Evolutionary conservation across 2,888 invertebrate species (phyloP), one percentile per base, ranked within the genome.

Genomic region (Rhingia rostrata): DNA sequence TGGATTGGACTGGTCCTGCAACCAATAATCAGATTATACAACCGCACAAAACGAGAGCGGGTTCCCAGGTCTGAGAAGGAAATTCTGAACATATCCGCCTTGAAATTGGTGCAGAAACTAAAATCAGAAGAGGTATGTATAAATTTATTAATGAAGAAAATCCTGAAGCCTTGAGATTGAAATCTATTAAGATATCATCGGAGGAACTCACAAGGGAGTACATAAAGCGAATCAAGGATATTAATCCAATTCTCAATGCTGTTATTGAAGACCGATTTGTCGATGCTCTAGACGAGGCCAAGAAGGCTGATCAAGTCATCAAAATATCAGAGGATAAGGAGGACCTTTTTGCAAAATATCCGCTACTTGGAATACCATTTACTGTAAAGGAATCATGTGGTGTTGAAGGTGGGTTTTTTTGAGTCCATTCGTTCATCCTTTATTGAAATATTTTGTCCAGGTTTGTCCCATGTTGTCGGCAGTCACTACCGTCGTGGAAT

Each of bases 321-420:
- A 81, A 84, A 12, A 88, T 89, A 43, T 87, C 88, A 1, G 70
- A 77, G 9, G 83, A 86, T 0, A 88, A 89, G 2, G 87, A 86
- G 0, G 88, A 90, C 12, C 79, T 90, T 2, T 90, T 86, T 53
- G 84, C 91, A 5, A 93, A 93, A 6, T 93, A 93, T 87, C 97
- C 97, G 0, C 92, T 97, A 64, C 92, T 97, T 10, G 97, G 97
- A 0, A 94, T 97, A 14, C 97, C 97, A 0, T 93, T 96, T 41
- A 96, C 96, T 3, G 94, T 96, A 0, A 97, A 97, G 90, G 97
- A 97, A 90, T 94, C 95, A 86, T 95, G 96, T 87, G 93, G 93
- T 0, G 92, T 97, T 0, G 93, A 93, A 92, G 96, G 97, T 95
- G n/a, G 4, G 45, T 30, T 12, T 12, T n/a, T 5, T 3, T 22